Percentiles rank a stretch among this genome's conserved stretches.
phyloP scores from a whole-genome alignment of 2,113 vertebrate genomes.

The Anthoscopus minutus region DNA sequence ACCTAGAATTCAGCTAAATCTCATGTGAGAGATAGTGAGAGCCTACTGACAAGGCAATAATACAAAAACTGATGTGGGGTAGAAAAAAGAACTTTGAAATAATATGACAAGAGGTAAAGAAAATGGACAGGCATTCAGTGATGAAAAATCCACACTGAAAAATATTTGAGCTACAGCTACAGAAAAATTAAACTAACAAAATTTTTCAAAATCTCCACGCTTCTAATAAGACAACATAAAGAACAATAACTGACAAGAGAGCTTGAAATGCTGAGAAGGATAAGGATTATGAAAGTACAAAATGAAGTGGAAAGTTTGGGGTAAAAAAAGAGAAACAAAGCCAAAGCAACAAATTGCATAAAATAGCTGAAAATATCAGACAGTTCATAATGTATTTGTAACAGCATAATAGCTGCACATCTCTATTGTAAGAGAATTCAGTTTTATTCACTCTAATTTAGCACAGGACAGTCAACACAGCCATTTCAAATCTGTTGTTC shows the following conservation, averaged over 20 bases:
- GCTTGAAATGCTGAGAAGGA: not conserved
- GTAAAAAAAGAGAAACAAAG: not conserved
- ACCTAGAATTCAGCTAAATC: not conserved
- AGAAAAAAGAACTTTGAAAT: not conserved
- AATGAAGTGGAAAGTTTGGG: conserved; percentile 7
- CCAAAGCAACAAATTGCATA: not conserved
- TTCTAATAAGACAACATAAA: not conserved
- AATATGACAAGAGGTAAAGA: not conserved
- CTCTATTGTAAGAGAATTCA: not conserved
- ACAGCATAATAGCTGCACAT: conserved; percentile 8
- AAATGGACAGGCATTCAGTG: not conserved
- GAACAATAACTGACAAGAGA: not conserved
- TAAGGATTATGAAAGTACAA: not conserved
- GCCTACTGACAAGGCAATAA: not conserved
- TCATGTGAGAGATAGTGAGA: not conserved
- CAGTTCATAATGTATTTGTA: conserved; percentile 17
- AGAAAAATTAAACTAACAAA: not conserved
- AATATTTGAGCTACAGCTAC: not conserved
- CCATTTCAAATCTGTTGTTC: conserved; percentile 14
- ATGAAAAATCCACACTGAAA: not conserved
- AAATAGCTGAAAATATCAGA: conserved; percentile 4
- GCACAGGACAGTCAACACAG: conserved; percentile 16
- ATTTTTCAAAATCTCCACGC: rapidly evolving
- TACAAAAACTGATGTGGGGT: not conserved
- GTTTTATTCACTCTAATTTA: conserved; percentile 53